Percentiles rank a stretch among this genome's conserved stretches.
Conservation (phyloP, 2,797 vertebrate species). For the Garrulus glandarius region DNA sequence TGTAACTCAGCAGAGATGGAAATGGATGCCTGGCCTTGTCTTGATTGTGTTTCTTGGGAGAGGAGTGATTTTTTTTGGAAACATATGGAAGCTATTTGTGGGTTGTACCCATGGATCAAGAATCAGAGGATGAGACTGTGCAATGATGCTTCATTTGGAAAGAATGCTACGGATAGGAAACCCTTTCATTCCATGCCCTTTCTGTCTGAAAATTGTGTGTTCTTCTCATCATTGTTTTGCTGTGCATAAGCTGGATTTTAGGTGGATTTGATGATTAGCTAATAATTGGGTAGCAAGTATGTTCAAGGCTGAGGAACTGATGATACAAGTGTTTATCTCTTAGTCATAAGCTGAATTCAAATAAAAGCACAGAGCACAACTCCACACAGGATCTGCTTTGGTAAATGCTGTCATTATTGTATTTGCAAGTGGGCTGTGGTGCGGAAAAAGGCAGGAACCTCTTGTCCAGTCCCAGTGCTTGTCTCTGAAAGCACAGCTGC, state of each 20-base stretch:
- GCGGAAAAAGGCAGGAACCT: background rate
- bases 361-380: background rate
- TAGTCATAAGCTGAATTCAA: slow-evolving; percentile 10
- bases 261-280: slow-evolving; percentile 30
- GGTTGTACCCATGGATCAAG: background rate
- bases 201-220: background rate
- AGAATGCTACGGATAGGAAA: background rate
- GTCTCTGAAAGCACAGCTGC: background rate
- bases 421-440: background rate
- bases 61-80: background rate
- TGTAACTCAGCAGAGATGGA: background rate
- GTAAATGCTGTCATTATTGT: background rate
- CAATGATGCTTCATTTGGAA: background rate
- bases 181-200: background rate
- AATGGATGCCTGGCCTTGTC: background rate
- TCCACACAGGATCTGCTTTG: background rate
- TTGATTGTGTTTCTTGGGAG: background rate
- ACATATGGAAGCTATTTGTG: slow-evolving; percentile 11
- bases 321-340: slow-evolving; percentile 17
- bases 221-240: background rate
- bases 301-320: background rate
- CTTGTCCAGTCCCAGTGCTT: background rate
- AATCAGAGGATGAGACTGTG: background rate
- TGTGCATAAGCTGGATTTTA: slow-evolving; percentile 24
- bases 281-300: background rate